Percentiles rank a stretch among this genome's conserved stretches.
phyloP scores from a whole-genome alignment of 2,113 vertebrate species.

The Tichodroma muraria region DNA sequence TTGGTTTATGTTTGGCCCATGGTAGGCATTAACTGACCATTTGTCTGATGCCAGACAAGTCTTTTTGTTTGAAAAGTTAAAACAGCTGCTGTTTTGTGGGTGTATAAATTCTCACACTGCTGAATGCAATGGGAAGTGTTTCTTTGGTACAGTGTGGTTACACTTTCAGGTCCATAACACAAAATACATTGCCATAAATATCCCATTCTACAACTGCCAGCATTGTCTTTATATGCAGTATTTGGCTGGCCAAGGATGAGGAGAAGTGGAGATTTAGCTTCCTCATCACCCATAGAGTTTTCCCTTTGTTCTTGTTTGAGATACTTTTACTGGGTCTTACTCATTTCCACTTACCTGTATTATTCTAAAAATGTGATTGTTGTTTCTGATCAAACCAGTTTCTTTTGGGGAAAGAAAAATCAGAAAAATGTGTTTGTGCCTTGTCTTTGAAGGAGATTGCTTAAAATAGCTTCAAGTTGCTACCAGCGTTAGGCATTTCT shows the following conservation, averaged over 20 bases:
- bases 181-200: background rate
- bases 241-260: background rate
- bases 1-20: background rate
- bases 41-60: background rate
- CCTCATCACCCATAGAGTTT: background rate
- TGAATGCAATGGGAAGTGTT: background rate
- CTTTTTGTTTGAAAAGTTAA: background rate
- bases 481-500: background rate
- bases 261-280: background rate
- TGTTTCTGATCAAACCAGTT: background rate
- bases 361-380: background rate
- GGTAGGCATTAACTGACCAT: background rate
- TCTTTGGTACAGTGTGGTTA: background rate
- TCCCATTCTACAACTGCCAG: background rate
- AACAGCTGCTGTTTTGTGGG: background rate
- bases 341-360: background rate
- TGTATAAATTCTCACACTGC: background rate
- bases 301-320: background rate
- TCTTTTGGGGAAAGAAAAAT: background rate
- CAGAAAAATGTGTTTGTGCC: background rate
- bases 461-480: slow-evolving; percentile 27
- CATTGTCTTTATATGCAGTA: background rate
- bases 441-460: background rate
- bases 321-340: background rate
- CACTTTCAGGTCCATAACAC: background rate